Evolutionary conservation across 2,888 invertebrate species (phyloP), one percentile per base, ranked within the genome.

Genomic region (Folsomia manolachei): DNA sequence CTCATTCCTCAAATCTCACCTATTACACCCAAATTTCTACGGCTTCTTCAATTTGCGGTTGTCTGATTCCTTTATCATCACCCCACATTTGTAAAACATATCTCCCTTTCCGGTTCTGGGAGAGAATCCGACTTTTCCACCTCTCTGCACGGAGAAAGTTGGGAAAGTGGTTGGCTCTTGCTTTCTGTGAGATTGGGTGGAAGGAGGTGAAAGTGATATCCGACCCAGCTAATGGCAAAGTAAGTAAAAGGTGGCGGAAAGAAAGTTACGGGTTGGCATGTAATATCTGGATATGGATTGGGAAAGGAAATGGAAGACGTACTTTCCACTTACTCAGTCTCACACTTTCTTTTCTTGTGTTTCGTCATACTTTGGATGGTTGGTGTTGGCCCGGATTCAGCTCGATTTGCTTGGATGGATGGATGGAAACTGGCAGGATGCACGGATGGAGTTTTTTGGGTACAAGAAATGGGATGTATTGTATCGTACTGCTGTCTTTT

Each of bases 141-240:
- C 39, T 39, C 39, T 39, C 7, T 39, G 39, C 39, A 39, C 39
- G 9, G 71, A 51, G 64, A 61, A 25, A 74, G 75, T 75, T 73
- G 65, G 53, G 72, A 72, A 71, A 72, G 70, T 71, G 70, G 71
- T 74, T 75, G 71, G 39, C 39, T 39, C 39, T 9, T 39, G 73
- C 73, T 77, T 70, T 71, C 69, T 66, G 63, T 69, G 68, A 72
- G 72, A 72, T 72, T 72, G 72, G 69, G 69, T 72, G 72, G 72
- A 72, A 75, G 76, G 71, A 78, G 80, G 80, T 80, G 80, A 78
- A 78, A 78, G 80, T 76, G 73, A 78, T 80, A 77, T 80, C 80
- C 80, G 77, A 71, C 11, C 25, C 18, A n/a, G 2, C 39, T 9
- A 53, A 53, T n/a, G 25, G 25, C 21, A 60, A 39, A 27, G 56